Conservation (phyloP, 2,888 invertebrate species). For the Drosophila kambysellisi region DNA sequence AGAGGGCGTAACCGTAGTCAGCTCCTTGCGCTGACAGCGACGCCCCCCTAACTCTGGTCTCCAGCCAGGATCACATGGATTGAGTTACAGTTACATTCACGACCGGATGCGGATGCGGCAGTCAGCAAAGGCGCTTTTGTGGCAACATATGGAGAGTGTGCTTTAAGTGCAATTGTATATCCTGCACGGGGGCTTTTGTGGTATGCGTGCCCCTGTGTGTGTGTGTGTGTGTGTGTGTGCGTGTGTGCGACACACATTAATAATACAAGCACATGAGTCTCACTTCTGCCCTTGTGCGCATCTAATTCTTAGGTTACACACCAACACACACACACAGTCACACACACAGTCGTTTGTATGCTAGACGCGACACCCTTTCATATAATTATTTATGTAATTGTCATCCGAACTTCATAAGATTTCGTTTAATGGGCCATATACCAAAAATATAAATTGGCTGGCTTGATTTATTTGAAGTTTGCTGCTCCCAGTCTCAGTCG, state of each 20-base stretch:
- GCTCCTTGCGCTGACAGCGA: conserved; percentile 32
- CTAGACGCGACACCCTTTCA: conserved; percentile 65
- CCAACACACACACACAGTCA: conserved; percentile 2
- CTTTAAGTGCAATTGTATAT: conserved; percentile 80
- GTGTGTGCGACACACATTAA: conserved; percentile 66
- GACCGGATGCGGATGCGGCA: conserved; percentile 52
- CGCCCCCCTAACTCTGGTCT: background rate
- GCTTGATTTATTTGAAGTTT: conserved; percentile 68
- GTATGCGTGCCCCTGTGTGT: conserved; percentile 8
- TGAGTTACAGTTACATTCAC: conserved; percentile 70
- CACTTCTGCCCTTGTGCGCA: conserved; percentile 8
- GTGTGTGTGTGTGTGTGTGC: conserved; percentile 24
- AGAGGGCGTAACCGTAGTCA: conserved; percentile 54
- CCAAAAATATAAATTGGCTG: conserved; percentile 77
- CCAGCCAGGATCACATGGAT: conserved; percentile 50
- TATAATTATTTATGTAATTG: conserved; percentile 81
- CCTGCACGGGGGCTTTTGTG: conserved; percentile 61
- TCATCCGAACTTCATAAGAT: conserved; percentile 79
- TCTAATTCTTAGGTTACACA: conserved; percentile 53
- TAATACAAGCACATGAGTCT: conserved; percentile 59
- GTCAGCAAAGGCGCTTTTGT: conserved; percentile 56
- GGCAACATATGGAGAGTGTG: conserved; percentile 72
- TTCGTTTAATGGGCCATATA: conserved; percentile 77
- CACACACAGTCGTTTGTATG: conserved; percentile 24
- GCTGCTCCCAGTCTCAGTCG: conserved; percentile 17